Evolutionary conservation across 2,888 invertebrate species (phyloP).

Genomic region (Lochmaea capreae): DNA sequence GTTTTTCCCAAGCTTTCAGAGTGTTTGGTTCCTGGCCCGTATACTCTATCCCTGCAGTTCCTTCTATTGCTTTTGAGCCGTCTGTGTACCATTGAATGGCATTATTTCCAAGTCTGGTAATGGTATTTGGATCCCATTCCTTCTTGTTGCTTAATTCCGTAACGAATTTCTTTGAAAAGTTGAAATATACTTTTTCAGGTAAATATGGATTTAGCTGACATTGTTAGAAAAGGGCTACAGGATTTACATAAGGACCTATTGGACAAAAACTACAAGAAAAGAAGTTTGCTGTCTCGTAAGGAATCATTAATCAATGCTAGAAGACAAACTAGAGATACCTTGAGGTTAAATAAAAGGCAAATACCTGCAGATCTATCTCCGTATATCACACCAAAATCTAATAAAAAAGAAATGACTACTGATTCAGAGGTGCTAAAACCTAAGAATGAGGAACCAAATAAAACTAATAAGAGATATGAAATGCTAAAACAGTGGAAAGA

Average conservation of each 20-base stretch:
- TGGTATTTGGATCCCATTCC: too few species aligned
- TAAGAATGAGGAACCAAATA: slow-evolving; percentile 25
- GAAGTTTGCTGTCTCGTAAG: slow-evolving; percentile 30
- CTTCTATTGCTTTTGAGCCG: too few species aligned
- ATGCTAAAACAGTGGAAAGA: slow-evolving; percentile 57
- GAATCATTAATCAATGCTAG: slow-evolving; percentile 31
- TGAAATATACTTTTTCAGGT: too few species aligned
- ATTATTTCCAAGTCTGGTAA: too few species aligned
- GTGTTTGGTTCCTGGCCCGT: too few species aligned
- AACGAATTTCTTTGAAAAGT: too few species aligned
- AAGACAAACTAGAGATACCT: slow-evolving; percentile 43
- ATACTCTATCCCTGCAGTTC: too few species aligned
- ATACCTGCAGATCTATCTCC: slow-evolving; percentile 46
- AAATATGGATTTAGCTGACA: slow-evolving; percentile 42
- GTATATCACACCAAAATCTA: slow-evolving; percentile 32
- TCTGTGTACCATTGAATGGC: too few species aligned
- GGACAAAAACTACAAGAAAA: slow-evolving; percentile 43
- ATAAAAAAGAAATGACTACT: slow-evolving; percentile 17
- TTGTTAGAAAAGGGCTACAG: slow-evolving; percentile 40
- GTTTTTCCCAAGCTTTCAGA: too few species aligned
- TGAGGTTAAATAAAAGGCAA: slow-evolving; percentile 41
- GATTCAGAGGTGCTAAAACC: not conserved
- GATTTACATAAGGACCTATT: slow-evolving; percentile 38
- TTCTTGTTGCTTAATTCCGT: too few species aligned
- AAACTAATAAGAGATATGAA: slow-evolving; percentile 50